Base-by-base conservation (phyloP, 30 jellyfish, hydroid and myxozoan species). In the Morbakka virulenta region DNA sequence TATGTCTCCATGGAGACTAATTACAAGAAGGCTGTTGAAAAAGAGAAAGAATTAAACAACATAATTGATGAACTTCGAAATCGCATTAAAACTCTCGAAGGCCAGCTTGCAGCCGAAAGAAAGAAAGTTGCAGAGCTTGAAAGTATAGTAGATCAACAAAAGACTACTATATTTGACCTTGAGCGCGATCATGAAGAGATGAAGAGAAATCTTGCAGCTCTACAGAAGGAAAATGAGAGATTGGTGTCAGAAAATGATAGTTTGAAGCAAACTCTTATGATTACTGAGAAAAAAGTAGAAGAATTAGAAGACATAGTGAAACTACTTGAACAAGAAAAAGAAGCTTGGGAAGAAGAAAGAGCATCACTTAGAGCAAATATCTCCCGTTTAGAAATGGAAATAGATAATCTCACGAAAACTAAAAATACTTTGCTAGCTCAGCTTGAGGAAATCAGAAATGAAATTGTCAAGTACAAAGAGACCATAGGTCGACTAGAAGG, bases 1-100 rank as follows among this genome's bases (percentile, higher is more conserved):
- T 86, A 53, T 50, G 91, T 80, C 30, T 77, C 99, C 25, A 77
- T 92, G 62, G 99, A 92, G 64, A 86, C 95, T 17, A 83, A 96
- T 25, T 77, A 86, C 89, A 81, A 74, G 86, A 92, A 92, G 86
- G 67, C 86, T 36, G 81, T 76, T 3, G 99, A 92, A n/a, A 86
- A 86, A 9, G 96, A 86, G 63, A 92, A 81, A 52, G 99, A 92
- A 33, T 78, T 85, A 14, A 84, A 79, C 35, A 72, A 77, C 31
- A 82, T 69, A 41, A 81, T 92, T 27, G 62, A 86, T 26, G 99
- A 92, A 23, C 89, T 92, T 51, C 73, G 81, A 4, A 69, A 67
- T 36, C 82, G 87, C n/a, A 41, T 81, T 32, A 67, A 79, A 28
- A 62, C 89, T 2, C 76, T 93, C 57, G 95, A 93, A 82, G 97